Evolutionary conservation across 2,888 invertebrate genomes (phyloP), one percentile per base, ranked within the genome.

Genomic region (Noctuana brunneofusca): DNA sequence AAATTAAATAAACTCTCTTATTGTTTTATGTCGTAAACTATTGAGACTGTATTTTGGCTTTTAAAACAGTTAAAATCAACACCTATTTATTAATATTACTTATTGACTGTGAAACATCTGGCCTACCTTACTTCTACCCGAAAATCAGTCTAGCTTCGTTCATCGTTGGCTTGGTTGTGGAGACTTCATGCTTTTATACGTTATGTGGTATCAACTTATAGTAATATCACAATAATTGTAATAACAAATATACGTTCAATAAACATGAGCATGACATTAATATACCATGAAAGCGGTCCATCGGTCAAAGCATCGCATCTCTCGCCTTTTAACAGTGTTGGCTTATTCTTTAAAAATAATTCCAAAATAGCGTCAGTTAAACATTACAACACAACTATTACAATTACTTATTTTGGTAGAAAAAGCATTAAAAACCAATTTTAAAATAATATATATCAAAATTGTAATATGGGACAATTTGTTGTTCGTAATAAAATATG

Each of bases 1-100:
- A 86, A 89, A 87, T 88, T 88, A 91, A 90, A 89, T 89, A 90
- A 87, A 87, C 83, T 88, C 87, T 89, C 87, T 89, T 89, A 87
- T 80, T 82, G 86, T 85, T 88, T 83, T 81, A 83, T 76, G 82
- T 81, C 74, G 76, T 86, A 81, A 80, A 80, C 88, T 89, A 90
- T 88, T 89, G 88, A 84, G 80, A 84, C 79, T 86, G 87, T 79
- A 78, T 84, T 88, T 90, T 87, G 89, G 88, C 85, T 83, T 83
- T 82, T 79, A 78, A 84, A 83, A 83, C 74, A 72, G 81, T 79
- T 78, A 75, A 89, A 88, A 87, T 80, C 78, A 88, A 87, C 79
- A 79, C 75, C 80, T 86, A 86, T 79, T 78, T 73, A 77, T 80
- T 79, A 79, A 80, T 67, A 80, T 81, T 76, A 82, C 73, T 81